These are phyloP conservation scores for Acromyrmex heyeri DNA, from an alignment of 1,140 invertebrate genomes.

Conservation along the genomic window DNA sequence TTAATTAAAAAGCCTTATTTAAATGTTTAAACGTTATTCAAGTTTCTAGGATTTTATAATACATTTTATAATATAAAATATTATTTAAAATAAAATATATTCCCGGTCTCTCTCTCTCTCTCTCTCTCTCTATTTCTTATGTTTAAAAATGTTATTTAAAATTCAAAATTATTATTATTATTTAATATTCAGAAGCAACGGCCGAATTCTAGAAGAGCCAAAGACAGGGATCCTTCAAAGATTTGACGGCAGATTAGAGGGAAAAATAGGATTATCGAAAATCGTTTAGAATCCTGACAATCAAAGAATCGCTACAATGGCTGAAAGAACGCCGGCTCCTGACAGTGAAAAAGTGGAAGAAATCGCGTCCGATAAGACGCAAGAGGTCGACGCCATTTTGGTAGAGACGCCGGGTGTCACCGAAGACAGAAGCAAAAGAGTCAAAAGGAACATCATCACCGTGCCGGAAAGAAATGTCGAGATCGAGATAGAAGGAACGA, in stretches of 20 bases:
- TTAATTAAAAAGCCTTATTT: not conserved
- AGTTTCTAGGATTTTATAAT: not conserved
- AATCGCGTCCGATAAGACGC: conserved; percentile 18
- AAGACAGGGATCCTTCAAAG: conserved; percentile 2
- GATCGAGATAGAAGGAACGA: not conserved
- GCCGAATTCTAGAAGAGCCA: not conserved
- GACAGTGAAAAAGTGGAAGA: conserved; percentile 34
- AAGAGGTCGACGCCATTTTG: conserved; percentile 26
- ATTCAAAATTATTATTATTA: not conserved
- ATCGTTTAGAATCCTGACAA: conserved; percentile 42
- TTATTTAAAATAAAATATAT: not conserved
- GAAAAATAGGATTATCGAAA: conserved; percentile 61
- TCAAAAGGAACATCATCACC: conserved; percentile 47
- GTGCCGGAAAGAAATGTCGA: not conserved
- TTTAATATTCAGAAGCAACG: conserved; percentile 36
- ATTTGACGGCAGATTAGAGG: conserved; percentile 37
- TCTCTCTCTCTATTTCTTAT: not conserved
- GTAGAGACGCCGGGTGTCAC: conserved; percentile 7
- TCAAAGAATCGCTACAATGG: conserved; percentile 46
- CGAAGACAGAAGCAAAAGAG: not conserved
- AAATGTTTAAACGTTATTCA: not conserved
- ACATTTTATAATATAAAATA: not conserved
- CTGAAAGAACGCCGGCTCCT: conserved; percentile 27
- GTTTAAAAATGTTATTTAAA: not conserved
- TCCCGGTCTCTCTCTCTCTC: not conserved